phyloP scores from a whole-genome alignment of 2,113 vertebrate species.

The Pyrgilauda ruficollis region DNA sequence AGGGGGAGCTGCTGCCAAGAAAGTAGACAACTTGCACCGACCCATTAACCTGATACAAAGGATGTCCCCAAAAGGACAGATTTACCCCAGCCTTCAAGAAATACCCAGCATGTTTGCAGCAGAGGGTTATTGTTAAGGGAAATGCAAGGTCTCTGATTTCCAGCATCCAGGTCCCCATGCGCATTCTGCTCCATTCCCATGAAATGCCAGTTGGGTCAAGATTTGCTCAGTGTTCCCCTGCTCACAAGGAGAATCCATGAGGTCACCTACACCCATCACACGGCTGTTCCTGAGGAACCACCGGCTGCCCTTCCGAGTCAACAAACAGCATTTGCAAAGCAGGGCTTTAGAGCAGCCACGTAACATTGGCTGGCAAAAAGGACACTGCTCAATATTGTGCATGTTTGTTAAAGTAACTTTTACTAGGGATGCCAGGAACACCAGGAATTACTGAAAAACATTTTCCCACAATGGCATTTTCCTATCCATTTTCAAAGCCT shows the following conservation, averaged over 20 bases:
- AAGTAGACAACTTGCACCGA: not conserved
- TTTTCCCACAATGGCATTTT: not conserved
- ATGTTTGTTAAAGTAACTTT: not conserved
- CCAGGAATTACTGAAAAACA: not conserved
- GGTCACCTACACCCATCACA: not conserved
- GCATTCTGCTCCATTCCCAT: not conserved
- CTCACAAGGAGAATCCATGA: not conserved
- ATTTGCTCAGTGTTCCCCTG: not conserved
- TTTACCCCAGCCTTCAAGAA: not conserved
- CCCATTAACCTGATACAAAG: fast-evolving
- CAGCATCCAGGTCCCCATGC: not conserved
- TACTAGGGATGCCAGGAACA: not conserved
- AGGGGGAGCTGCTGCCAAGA: not conserved
- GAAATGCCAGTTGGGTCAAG: not conserved
- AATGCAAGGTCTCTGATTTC: not conserved
- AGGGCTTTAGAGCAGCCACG: not conserved
- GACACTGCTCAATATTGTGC: fast-evolving
- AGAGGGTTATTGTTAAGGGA: not conserved
- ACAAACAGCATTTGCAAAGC: not conserved
- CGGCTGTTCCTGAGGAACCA: not conserved
- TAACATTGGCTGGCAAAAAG: not conserved
- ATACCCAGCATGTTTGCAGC: fast-evolving
- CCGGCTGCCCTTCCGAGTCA: fast-evolving
- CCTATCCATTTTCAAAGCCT: not conserved
- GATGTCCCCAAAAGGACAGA: not conserved